A percentile compares a stretch with the other conserved stretches of the same genome.
phyloP scores from a whole-genome alignment of 2,113 vertebrate species.

The Amphiprion ocellaris region DNA sequence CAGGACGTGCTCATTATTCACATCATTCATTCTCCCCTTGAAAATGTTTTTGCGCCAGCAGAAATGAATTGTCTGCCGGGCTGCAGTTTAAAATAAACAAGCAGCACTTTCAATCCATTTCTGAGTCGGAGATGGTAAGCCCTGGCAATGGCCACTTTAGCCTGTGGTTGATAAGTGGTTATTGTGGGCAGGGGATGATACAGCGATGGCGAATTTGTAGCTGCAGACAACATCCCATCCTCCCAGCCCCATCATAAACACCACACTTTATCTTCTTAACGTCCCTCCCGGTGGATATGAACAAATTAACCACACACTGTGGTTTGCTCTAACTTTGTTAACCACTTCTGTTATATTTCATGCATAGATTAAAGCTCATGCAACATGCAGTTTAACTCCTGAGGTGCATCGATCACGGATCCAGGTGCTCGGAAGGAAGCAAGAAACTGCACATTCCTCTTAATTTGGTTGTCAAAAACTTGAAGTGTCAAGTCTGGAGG shows the following conservation, averaged over 20 bases:
- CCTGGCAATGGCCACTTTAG: conserved; percentile 57
- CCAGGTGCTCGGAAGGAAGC: neutral
- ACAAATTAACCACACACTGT: conserved; percentile 56
- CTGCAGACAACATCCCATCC: conserved; percentile 59
- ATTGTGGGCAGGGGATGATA: conserved; percentile 51
- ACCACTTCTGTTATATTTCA: conserved; percentile 27
- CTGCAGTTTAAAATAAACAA: conserved; percentile 64
- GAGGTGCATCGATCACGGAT: conserved; percentile 1
- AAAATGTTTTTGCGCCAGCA: conserved; percentile 33
- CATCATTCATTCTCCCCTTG: conserved; percentile 52
- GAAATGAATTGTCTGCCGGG: conserved; percentile 63
- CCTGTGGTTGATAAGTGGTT: conserved; percentile 70
- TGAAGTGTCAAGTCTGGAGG: conserved; percentile 12
- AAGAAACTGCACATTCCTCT: neutral
- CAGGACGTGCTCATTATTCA: conserved; percentile 62
- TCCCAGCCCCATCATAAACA: conserved; percentile 39
- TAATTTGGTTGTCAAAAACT: conserved; percentile 15
- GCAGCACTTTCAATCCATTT: conserved; percentile 44
- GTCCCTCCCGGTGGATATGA: conserved; percentile 50
- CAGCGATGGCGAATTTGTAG: conserved; percentile 41
- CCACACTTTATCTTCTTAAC: conserved; percentile 65
- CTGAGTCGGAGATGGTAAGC: conserved; percentile 30
- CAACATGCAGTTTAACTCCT: conserved; percentile 12
- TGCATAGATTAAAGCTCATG: conserved; percentile 28
- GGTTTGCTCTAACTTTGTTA: conserved; percentile 45